Percentiles rank a stretch among this genome's conserved stretches.
phyloP scores from a whole-genome alignment of 2,888 invertebrate genomes.

The Sinohyriopsis cumingii region DNA sequence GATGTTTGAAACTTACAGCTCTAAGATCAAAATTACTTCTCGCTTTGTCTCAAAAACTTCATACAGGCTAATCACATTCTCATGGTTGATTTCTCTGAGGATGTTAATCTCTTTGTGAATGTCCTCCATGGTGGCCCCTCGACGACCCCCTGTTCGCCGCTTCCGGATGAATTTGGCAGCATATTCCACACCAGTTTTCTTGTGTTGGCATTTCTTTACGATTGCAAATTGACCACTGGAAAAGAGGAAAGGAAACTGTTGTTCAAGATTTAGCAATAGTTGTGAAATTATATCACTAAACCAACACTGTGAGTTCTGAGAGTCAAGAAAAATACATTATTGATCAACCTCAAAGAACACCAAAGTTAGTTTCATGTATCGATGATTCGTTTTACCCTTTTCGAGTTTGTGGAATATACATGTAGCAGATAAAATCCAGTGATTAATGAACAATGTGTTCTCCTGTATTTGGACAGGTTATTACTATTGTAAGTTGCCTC shows the following conservation, averaged over 20 bases:
- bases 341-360: no score
- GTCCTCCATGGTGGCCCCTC: slow-evolving; percentile 77
- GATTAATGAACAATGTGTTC: no score
- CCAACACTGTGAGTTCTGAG: no score
- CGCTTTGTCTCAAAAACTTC: slow-evolving; percentile 78
- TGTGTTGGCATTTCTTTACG: slow-evolving; percentile 76
- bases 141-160: slow-evolving; percentile 74
- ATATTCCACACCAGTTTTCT: slow-evolving; percentile 75
- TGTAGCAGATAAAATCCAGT: no score
- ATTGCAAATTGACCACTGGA: slow-evolving; percentile 80
- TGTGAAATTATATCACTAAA: no score
- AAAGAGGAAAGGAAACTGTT: not conserved
- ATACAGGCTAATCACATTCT: slow-evolving; percentile 78
- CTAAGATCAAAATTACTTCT: slow-evolving; percentile 78
- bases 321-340: no score
- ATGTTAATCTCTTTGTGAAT: slow-evolving; percentile 77
- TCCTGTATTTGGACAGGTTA: no score
- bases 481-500: no score
- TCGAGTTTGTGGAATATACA: no score
- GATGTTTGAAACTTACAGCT: slow-evolving; percentile 73
- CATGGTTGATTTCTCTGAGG: slow-evolving; percentile 76
- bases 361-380: no score
- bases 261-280: no score
- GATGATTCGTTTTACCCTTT: no score
- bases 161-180: slow-evolving; percentile 81